A percentile compares a stretch with the other conserved stretches of the same genome.
Conservation (phyloP, 2,113 vertebrate species). For the Motacilla tschutschensis region DNA sequence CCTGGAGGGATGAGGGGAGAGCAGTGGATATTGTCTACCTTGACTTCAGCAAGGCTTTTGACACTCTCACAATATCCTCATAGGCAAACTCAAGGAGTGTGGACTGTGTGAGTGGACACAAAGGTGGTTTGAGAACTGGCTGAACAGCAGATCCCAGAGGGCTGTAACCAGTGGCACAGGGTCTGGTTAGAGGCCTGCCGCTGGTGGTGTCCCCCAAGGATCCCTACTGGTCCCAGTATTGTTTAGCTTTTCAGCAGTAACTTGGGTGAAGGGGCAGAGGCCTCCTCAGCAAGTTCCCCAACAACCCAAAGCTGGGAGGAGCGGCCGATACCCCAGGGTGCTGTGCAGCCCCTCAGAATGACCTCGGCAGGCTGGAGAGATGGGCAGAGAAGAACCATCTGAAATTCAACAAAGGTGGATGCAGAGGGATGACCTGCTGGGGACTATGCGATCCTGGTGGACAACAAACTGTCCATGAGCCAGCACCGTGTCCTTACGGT, state of each 20-base stretch:
- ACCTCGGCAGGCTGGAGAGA: too few species aligned
- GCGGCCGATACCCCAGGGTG: too few species aligned
- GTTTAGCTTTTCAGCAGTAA: not conserved
- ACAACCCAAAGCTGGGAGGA: too few species aligned
- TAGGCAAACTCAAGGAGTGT: not conserved
- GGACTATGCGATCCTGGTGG: not conserved
- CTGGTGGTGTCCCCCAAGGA: too few species aligned
- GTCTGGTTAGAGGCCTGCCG: too few species aligned
- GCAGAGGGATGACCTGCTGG: not conserved
- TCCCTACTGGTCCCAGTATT: not conserved
- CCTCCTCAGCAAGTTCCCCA: not conserved
- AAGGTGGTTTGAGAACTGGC: not conserved
- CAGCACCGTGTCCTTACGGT: not conserved
- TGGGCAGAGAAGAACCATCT: not conserved
- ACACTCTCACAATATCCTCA: not conserved
- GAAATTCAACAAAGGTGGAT: not conserved
- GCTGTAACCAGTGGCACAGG: too few species aligned
- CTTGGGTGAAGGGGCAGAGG: not conserved
- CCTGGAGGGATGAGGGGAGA: not conserved
- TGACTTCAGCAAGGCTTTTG: not conserved
- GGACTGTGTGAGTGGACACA: not conserved
- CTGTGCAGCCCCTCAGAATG: too few species aligned
- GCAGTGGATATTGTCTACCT: not conserved
- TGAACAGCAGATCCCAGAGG: too few species aligned
- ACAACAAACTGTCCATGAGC: not conserved